Evolutionary conservation across 2,113 vertebrate genomes (phyloP).

Genomic region (Hyla sarda): DNA sequence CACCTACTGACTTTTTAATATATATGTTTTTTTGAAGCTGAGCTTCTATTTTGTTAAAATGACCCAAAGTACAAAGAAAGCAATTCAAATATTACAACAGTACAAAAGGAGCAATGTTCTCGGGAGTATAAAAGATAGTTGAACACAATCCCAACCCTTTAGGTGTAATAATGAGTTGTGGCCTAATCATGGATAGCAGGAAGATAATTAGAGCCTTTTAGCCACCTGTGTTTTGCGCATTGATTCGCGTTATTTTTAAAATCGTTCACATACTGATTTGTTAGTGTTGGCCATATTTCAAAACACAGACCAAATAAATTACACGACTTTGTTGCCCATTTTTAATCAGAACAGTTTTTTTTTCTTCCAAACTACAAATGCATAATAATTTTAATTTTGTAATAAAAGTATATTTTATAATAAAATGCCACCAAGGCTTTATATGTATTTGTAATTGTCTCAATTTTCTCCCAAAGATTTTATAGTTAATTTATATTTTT

Average conservation of each 20-base stretch:
- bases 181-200: constrained; percentile 17
- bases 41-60: neutral
- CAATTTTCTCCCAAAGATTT: neutral
- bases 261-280: constrained; percentile 40
- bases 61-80: neutral
- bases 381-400: constrained; percentile 5
- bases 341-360: neutral
- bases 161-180: constrained; percentile 30
- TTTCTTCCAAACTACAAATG: neutral
- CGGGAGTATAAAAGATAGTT: constrained; percentile 24
- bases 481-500: constrained; percentile 24
- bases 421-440: neutral
- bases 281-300: constrained; percentile 33
- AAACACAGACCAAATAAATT: constrained; percentile 21
- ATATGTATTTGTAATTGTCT: neutral
- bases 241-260: constrained; percentile 37
- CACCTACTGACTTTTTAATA: constrained; percentile 19
- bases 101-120: neutral
- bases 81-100: neutral
- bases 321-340: constrained; percentile 12
- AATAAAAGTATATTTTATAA: constrained; percentile 16
- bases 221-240: constrained; percentile 50
- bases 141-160: constrained; percentile 10
- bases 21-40: neutral
- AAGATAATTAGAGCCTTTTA: constrained; percentile 54